phyloP scores from a whole-genome alignment of 2,888 invertebrate genomes.

The Homarus gammarus region DNA sequence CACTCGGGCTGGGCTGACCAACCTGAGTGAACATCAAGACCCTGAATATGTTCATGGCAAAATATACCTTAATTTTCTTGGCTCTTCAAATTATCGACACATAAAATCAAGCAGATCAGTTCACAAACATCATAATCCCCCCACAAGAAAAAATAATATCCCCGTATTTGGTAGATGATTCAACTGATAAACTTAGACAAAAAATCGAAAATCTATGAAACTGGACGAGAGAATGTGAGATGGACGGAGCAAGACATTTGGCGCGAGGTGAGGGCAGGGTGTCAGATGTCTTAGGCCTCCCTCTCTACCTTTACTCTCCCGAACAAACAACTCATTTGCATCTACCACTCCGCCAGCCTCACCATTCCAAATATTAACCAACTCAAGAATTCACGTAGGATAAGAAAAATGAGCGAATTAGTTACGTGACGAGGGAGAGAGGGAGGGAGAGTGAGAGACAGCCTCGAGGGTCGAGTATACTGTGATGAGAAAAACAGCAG shows the following conservation, averaged over 20 bases:
- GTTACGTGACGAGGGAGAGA: no score
- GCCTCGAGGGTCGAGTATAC: no score
- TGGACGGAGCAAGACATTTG: background rate
- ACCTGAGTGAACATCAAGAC: background rate
- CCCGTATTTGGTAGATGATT: background rate
- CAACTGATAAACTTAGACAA: no score
- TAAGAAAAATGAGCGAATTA: no score
- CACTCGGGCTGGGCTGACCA: constrained; percentile 3
- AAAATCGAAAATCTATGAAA: background rate
- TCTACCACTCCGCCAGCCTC: background rate
- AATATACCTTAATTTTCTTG: background rate
- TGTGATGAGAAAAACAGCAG: no score
- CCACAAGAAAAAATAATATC: background rate
- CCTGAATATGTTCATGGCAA: background rate
- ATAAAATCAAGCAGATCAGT: background rate
- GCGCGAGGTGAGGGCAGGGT: background rate
- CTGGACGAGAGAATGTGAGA: background rate
- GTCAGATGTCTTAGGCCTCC: background rate
- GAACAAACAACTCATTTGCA: background rate
- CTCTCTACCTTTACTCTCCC: background rate
- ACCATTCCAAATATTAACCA: no score
- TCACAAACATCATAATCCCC: background rate
- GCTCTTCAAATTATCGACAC: background rate
- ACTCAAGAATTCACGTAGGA: no score
- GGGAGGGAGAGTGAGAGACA: no score